phyloP scores from a whole-genome alignment of 2,888 invertebrate species.

The Diadromus collaris region DNA sequence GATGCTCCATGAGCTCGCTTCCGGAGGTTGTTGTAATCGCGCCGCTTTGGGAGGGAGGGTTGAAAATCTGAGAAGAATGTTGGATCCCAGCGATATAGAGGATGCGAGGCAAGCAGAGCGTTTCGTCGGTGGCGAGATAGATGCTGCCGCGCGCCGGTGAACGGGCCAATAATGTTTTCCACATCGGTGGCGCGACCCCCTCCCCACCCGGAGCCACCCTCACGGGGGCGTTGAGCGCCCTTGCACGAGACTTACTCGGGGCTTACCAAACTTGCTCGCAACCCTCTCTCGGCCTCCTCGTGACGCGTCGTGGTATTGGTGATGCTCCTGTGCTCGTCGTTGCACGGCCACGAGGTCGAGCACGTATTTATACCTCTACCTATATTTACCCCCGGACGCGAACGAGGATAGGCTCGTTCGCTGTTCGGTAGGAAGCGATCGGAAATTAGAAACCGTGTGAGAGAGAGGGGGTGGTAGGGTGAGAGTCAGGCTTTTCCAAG shows the following conservation, averaged over 20 bases:
- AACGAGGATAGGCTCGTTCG: constrained; percentile 45
- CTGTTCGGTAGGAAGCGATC: constrained; percentile 65
- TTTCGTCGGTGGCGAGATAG: constrained; percentile 47
- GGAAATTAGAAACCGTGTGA: constrained; percentile 71
- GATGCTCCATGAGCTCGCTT: not conserved
- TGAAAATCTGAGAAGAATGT: constrained; percentile 39
- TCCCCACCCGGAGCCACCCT: constrained; percentile 5
- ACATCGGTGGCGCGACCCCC: constrained; percentile 42
- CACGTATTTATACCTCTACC: constrained; percentile 35
- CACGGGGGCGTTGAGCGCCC: constrained; percentile 60
- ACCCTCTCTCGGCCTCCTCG: constrained; percentile 52
- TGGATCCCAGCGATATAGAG: constrained; percentile 27
- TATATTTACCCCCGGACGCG: constrained; percentile 41
- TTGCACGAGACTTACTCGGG: constrained; percentile 63
- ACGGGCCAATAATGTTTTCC: constrained; percentile 58
- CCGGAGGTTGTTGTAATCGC: constrained; percentile 29
- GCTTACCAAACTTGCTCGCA: constrained; percentile 61
- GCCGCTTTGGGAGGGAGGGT: not conserved
- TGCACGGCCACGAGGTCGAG: constrained; percentile 44
- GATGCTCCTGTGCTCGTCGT: constrained; percentile 24
- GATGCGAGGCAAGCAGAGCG: constrained; percentile 26
- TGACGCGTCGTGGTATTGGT: constrained; percentile 28
- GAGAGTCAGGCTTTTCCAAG: constrained; percentile 51
- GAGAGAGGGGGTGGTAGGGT: constrained; percentile 54
- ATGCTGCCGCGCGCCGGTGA: constrained; percentile 28